A percentile compares a stretch with the other conserved stretches of the same genome.
Evolutionary conservation across 2,888 invertebrate species (phyloP).

Genomic region (Neocrepidodera transversa): DNA sequence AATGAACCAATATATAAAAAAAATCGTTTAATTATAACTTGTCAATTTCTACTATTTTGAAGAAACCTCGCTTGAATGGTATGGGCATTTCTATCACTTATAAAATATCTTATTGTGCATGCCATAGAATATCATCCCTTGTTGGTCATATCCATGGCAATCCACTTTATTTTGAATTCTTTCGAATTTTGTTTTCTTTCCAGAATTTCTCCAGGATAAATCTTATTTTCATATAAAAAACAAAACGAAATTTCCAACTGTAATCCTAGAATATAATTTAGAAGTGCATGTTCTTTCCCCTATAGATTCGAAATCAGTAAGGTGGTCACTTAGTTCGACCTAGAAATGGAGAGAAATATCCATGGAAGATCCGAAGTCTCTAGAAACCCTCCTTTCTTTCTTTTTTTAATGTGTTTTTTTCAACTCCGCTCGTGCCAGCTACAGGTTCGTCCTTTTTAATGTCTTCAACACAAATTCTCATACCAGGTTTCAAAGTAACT

Average conservation of each 20-base stretch:
- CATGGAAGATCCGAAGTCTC: not conserved
- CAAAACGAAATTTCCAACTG: constrained; percentile 12
- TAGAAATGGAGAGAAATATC: not conserved
- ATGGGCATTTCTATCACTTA: constrained; percentile 17
- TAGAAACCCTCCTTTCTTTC: constrained; percentile 1
- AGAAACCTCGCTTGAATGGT: constrained; percentile 26
- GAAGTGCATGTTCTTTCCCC: no score
- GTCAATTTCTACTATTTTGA: constrained; percentile 19
- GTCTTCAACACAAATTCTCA: constrained; percentile 17
- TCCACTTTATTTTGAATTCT: constrained; percentile 22
- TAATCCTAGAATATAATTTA: no score
- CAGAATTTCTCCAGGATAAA: constrained; percentile 16
- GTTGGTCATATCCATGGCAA: constrained; percentile 6
- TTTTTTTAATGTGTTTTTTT: not conserved
- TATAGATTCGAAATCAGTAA: no score
- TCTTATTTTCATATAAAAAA: constrained; percentile 17
- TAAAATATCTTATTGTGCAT: constrained; percentile 15
- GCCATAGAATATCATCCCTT: not conserved
- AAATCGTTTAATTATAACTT: constrained; percentile 18
- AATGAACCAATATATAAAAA: no score
- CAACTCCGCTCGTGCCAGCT: constrained; percentile 3
- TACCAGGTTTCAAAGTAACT: constrained; percentile 7
- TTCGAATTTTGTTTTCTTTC: constrained; percentile 4
- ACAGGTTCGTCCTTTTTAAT: constrained; percentile 15
- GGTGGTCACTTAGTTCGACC: not conserved